Conservation (phyloP, 2,888 invertebrate genomes). For the Platypus cylindrus region DNA sequence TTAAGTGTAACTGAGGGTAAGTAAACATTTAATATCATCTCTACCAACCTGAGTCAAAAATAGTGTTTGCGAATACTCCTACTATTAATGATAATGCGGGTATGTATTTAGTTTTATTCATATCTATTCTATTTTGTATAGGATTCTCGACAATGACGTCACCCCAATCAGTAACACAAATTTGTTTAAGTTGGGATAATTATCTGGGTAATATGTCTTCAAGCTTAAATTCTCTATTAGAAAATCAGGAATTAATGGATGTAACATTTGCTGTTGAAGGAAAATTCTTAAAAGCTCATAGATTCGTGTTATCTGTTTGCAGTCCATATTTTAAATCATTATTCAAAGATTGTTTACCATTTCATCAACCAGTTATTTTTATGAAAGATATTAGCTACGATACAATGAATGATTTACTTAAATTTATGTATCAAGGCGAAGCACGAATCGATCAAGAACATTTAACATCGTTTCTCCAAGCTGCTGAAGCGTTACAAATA, state of each 20-base stretch:
- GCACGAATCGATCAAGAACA: conserved; percentile 36
- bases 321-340: conserved; percentile 59
- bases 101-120: too few species aligned
- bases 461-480: conserved; percentile 33
- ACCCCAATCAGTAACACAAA: too few species aligned
- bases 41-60: too few species aligned
- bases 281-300: conserved; percentile 53
- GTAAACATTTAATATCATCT: too few species aligned
- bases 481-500: conserved; percentile 35
- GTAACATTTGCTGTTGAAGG: conserved; percentile 39
- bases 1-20: too few species aligned
- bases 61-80: too few species aligned
- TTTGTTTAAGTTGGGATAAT: conserved; percentile 61
- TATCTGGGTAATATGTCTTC: conserved; percentile 56
- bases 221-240: conserved; percentile 43
- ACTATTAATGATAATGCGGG: too few species aligned
- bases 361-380: conserved; percentile 51
- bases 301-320: conserved; percentile 57
- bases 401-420: conserved; percentile 42
- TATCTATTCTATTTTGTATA: too few species aligned
- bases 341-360: conserved; percentile 51
- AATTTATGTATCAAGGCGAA: conserved; percentile 49
- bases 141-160: too few species aligned
- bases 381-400: conserved; percentile 45
- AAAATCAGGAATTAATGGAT: conserved; percentile 35